These are phyloP conservation scores for Reticulitermes lucifugus DNA, from an alignment of 2,888 invertebrate species.

Conservation along the genomic window DNA sequence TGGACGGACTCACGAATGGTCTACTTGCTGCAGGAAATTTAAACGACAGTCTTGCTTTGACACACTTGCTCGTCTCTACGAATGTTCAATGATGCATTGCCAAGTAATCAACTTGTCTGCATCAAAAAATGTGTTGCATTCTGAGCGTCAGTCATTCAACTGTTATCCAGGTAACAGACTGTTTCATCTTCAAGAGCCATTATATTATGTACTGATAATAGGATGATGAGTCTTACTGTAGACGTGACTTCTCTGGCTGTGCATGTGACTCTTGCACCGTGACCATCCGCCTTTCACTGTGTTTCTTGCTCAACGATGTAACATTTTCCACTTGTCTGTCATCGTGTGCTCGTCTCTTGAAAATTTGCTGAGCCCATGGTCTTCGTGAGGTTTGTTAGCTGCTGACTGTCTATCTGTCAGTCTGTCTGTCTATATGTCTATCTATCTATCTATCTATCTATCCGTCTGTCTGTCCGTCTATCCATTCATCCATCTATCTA, in stretches of 20 bases:
- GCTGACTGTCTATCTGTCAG: too few species aligned
- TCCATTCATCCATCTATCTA: too few species aligned
- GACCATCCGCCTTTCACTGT: conserved; percentile 18
- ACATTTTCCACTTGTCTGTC: background rate
- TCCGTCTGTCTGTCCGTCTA: too few species aligned
- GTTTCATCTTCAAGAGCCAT: background rate
- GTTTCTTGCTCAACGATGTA: background rate
- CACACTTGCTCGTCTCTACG: conserved; percentile 6
- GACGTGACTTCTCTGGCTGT: conserved; percentile 11
- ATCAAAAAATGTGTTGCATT: background rate
- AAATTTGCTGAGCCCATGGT: too few species aligned
- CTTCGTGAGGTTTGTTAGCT: too few species aligned
- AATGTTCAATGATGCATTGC: background rate
- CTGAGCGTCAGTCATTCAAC: background rate
- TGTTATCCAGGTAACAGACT: background rate
- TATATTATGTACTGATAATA: background rate
- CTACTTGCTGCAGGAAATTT: background rate
- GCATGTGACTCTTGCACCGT: background rate
- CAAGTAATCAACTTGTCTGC: background rate
- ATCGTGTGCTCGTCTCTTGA: background rate
- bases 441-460: too few species aligned
- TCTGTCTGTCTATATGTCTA: too few species aligned
- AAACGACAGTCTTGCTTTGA: background rate
- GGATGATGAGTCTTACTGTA: conserved; percentile 8
- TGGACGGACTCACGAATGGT: background rate